A percentile compares a stretch with the other conserved stretches of the same genome.
Conservation (phyloP, 2,797 vertebrate genomes). For the Fratercula arctica region DNA sequence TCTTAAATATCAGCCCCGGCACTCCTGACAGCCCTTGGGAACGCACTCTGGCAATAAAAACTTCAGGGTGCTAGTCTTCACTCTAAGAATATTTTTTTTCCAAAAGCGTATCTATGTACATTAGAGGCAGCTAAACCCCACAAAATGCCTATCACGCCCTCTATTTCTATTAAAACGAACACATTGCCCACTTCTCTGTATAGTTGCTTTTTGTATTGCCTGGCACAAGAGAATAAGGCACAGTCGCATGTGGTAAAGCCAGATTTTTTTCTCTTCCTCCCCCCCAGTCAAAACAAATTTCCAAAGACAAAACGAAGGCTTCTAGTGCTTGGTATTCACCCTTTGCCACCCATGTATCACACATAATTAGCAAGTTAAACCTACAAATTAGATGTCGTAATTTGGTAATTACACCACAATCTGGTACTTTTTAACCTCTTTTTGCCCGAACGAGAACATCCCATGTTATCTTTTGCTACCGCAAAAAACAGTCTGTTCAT, state of each 20-base stretch:
- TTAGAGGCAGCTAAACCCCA: background rate
- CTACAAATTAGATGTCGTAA: slow-evolving; percentile 53
- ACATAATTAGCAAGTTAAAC: slow-evolving; percentile 66
- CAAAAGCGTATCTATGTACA: background rate
- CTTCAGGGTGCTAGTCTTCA: background rate
- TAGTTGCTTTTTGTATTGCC: slow-evolving; percentile 20
- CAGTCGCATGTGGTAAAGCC: background rate
- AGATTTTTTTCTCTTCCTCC: background rate
- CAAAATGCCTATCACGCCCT: background rate
- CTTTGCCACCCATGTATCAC: slow-evolving; percentile 38
- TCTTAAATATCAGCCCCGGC: background rate
- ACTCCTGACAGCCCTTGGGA: background rate
- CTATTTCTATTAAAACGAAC: background rate
- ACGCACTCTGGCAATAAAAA: background rate
- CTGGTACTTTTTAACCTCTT: slow-evolving; percentile 59
- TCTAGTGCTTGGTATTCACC: slow-evolving; percentile 38
- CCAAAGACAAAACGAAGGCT: slow-evolving; percentile 55
- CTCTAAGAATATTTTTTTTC: background rate
- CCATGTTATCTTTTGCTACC: fast-evolving
- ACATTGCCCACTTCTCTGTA: background rate
- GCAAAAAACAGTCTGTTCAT: background rate
- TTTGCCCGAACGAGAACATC: background rate
- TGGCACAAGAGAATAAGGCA: background rate
- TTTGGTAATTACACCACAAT: slow-evolving; percentile 64
- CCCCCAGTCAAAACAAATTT: slow-evolving; percentile 40